A percentile compares a stretch with the other conserved stretches of the same genome.
These are phyloP conservation scores for Nycticorax nycticorax DNA, from an alignment of 2,113 vertebrate species.

Conservation along the genomic window DNA sequence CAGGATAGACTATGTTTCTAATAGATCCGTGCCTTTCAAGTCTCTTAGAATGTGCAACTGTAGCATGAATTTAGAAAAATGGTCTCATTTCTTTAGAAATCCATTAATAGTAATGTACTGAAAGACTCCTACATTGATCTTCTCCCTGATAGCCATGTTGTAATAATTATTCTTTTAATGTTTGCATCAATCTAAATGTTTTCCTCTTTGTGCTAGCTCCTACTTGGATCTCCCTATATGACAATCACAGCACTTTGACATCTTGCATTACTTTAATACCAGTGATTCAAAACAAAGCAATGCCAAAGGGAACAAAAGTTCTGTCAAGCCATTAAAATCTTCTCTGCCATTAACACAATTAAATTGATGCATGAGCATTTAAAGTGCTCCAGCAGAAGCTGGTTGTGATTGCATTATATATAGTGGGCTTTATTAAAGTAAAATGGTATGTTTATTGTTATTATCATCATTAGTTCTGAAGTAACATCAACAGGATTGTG, in stretches of 20 bases:
- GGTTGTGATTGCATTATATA: constrained; percentile 46
- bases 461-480: constrained; percentile 41
- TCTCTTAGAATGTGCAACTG: constrained; percentile 7
- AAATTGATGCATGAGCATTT: constrained; percentile 57
- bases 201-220: constrained; percentile 54
- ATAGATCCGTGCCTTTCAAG: constrained; percentile 13
- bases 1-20: neutral
- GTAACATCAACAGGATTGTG: constrained; percentile 16
- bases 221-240: constrained; percentile 61
- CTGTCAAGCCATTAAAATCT: constrained; percentile 59
- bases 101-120: constrained; percentile 51
- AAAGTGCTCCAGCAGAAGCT: constrained; percentile 49
- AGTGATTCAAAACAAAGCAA: constrained; percentile 64
- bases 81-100: constrained; percentile 31
- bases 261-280: constrained; percentile 64
- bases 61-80: constrained; percentile 45
- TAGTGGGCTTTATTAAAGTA: constrained; percentile 45
- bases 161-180: constrained; percentile 67
- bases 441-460: constrained; percentile 58
- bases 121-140: constrained; percentile 38
- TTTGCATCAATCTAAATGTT: constrained; percentile 69
- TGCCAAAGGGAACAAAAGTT: constrained; percentile 66
- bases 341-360: constrained; percentile 55
- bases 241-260: constrained; percentile 69
- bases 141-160: constrained; percentile 32